Conservation (phyloP, 92 coral and sea anemone genomes). For the Porites cylindrica region DNA sequence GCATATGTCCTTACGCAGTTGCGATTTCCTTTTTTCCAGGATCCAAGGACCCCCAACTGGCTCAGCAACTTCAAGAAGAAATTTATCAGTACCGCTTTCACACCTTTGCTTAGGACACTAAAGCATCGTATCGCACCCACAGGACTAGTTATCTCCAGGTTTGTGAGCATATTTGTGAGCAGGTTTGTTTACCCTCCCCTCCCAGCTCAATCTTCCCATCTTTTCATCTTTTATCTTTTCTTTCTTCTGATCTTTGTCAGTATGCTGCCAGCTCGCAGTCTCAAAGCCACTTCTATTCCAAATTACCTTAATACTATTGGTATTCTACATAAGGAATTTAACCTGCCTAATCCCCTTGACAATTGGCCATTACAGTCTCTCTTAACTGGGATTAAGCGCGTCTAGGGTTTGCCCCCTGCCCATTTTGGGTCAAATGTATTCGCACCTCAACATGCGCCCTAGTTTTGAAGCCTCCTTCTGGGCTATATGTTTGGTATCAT, state of each 20-base stretch:
- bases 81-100: too few species aligned
- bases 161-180: background rate
- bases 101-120: too few species aligned
- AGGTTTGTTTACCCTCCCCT: background rate
- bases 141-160: background rate
- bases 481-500: constrained; percentile 5
- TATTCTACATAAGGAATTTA: too few species aligned
- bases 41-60: too few species aligned
- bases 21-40: too few species aligned
- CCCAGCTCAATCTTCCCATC: background rate
- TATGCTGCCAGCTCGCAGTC: background rate
- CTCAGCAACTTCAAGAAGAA: too few species aligned
- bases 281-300: background rate
- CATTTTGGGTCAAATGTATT: background rate
- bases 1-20: background rate
- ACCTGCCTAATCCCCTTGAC: background rate
- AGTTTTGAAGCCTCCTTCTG: constrained; percentile 6
- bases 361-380: background rate
- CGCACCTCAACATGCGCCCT: background rate
- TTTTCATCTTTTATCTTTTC: too few species aligned
- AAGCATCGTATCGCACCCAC: too few species aligned
- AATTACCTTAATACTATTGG: too few species aligned
- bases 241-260: background rate
- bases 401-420: background rate
- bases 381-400: background rate